phyloP scores from a whole-genome alignment of 2,888 invertebrate species.

The Caenorhabditis zanzibari region DNA sequence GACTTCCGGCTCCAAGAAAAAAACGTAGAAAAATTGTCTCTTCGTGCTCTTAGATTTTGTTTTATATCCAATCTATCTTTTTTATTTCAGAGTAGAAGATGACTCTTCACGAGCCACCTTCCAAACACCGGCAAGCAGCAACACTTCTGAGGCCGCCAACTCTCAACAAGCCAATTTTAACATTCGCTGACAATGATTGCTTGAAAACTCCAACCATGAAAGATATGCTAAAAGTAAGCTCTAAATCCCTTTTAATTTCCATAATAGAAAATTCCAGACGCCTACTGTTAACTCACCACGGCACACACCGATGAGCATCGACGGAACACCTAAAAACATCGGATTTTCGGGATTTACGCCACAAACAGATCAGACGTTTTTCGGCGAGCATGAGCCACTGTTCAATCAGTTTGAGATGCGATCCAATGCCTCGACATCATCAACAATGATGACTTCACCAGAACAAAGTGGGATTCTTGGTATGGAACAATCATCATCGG shows the following conservation, averaged over 20 bases:
- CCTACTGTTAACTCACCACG: conserved; percentile 66
- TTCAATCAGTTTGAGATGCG: conserved; percentile 40
- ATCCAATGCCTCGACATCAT: background rate
- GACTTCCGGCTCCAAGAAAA: conserved; percentile 31
- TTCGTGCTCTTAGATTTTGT: no score
- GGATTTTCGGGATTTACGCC: conserved; percentile 68
- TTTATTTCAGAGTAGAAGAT: conserved; percentile 31
- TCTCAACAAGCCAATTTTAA: conserved; percentile 60
- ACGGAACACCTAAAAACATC: conserved; percentile 62
- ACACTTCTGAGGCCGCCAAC: conserved; percentile 57
- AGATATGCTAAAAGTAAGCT: conserved; percentile 72
- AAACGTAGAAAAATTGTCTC: background rate
- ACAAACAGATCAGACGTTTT: conserved; percentile 72
- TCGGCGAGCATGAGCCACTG: conserved; percentile 75
- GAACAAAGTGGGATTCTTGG: background rate
- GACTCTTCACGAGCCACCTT: conserved; percentile 59
- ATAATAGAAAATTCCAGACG: conserved; percentile 48
- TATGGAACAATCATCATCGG: background rate
- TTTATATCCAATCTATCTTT: no score
- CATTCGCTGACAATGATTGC: conserved; percentile 74
- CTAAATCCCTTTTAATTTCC: background rate
- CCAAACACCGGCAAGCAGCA: conserved; percentile 42
- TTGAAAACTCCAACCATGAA: conserved; percentile 78
- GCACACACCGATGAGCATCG: conserved; percentile 48
- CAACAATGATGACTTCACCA: background rate